A percentile compares a stretch with the other conserved stretches of the same genome.
Conservation (phyloP, 2,113 vertebrate genomes). For the Lagenorhynchus albirostris region DNA sequence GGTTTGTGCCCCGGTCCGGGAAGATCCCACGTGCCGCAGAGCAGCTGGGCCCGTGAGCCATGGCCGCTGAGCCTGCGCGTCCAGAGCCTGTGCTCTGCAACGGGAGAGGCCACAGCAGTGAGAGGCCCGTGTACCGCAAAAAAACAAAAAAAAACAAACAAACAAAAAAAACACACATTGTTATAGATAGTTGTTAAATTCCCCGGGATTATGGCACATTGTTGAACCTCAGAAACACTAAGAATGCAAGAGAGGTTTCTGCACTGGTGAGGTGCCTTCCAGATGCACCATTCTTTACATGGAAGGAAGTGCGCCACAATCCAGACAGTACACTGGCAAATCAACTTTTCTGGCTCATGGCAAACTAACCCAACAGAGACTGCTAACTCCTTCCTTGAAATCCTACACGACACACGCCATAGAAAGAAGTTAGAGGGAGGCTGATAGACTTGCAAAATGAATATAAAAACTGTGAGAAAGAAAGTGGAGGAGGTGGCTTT, state of each 20-base stretch:
- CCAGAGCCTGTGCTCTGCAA: too few relatives aligned
- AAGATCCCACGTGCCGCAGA: too few relatives aligned
- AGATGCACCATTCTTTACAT: neutral
- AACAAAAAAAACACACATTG: too few relatives aligned
- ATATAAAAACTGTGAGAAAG: neutral
- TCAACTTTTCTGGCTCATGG: neutral
- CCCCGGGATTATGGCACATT: neutral
- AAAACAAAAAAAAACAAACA: neutral
- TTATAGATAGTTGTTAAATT: neutral
- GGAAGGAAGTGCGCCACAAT: neutral
- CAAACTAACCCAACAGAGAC: neutral
- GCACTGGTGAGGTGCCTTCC: neutral
- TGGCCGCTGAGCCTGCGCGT: too few relatives aligned
- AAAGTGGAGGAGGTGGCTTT: neutral
- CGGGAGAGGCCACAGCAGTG: too few relatives aligned
- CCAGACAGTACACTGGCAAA: neutral
- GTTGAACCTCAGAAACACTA: neutral
- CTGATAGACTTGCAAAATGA: neutral
- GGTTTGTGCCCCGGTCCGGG: too few relatives aligned
- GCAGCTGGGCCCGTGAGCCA: too few relatives aligned
- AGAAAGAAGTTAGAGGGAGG: neutral
- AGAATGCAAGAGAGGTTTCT: neutral
- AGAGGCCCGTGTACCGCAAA: too few relatives aligned
- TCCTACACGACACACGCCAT: neutral
- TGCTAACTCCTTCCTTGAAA: neutral